A percentile compares a stretch with the other conserved stretches of the same genome.
Conservation (phyloP, 1,140 invertebrate species). For the Pachypeltis micranthus region DNA sequence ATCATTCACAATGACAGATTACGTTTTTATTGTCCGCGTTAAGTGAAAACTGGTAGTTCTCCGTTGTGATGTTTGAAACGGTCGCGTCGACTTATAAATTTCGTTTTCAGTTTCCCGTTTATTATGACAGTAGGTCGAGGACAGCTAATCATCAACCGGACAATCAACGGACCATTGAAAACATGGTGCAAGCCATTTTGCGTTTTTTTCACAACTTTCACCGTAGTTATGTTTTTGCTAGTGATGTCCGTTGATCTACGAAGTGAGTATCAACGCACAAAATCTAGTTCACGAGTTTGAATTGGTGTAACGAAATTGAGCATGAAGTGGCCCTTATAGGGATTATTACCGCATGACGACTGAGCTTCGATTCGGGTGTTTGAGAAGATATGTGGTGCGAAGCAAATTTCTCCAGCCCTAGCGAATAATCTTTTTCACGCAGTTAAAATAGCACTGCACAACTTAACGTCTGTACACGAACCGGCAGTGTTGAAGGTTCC, state of each 20-base stretch:
- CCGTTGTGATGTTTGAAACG: no score
- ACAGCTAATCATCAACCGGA: not conserved
- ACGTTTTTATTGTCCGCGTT: no score
- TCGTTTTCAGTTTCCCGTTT: not conserved
- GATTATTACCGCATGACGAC: not conserved
- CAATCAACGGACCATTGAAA: not conserved
- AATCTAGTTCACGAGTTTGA: not conserved
- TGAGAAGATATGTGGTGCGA: no score
- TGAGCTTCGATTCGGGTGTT: not conserved
- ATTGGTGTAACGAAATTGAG: not conserved
- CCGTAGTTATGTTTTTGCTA: conserved; percentile 23
- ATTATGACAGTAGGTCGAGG: not conserved
- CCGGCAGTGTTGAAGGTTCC: no score
- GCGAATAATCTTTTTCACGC: not conserved
- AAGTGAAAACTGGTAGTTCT: no score
- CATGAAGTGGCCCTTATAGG: not conserved
- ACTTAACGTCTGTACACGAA: no score
- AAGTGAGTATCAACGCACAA: conserved; percentile 6
- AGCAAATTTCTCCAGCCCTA: no score
- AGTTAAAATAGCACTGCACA: not conserved
- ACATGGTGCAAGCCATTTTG: conserved; percentile 19
- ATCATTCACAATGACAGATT: no score
- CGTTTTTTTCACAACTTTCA: conserved; percentile 23
- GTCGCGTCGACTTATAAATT: no score
- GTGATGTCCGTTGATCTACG: conserved; percentile 21